Percentiles rank a stretch among this genome's conserved stretches.
phyloP scores from a whole-genome alignment of 2,797 vertebrate species.

The Emys orbicularis region DNA sequence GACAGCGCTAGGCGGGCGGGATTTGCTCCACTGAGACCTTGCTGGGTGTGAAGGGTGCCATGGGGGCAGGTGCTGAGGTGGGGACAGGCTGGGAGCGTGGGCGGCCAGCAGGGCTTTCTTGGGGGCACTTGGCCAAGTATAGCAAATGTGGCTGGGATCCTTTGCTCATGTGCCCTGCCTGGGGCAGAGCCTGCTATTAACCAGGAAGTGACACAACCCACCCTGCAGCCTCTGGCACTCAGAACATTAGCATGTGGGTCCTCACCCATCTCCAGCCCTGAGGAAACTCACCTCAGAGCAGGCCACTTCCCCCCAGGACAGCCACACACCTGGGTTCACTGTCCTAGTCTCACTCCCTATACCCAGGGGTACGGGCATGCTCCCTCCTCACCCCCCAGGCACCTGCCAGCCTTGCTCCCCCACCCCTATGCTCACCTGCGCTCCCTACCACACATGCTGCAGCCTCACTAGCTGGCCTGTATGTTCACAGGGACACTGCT shows the following conservation, averaged over 20 bases:
- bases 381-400: too few species aligned
- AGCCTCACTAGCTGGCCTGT: background rate
- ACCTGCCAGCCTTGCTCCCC: slow-evolving; percentile 20
- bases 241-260: background rate
- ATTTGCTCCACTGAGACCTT: background rate
- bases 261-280: background rate
- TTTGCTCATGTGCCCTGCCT: background rate
- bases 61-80: background rate
- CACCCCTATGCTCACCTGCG: slow-evolving; percentile 31
- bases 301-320: background rate
- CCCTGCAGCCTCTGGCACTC: background rate
- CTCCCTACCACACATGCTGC: background rate
- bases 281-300: background rate
- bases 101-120: background rate
- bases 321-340: background rate
- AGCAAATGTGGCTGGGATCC: background rate
- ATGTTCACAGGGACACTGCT: too few species aligned
- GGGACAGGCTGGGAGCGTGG: too few species aligned
- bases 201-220: background rate
- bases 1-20: background rate
- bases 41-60: background rate
- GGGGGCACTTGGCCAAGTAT: background rate
- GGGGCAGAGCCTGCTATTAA: background rate
- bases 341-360: background rate
- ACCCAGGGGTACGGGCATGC: too few species aligned